Evolutionary conservation across 2,113 vertebrate genomes (phyloP), one percentile per base, ranked within the genome.

Genomic region (Pteropus alecto): DNA sequence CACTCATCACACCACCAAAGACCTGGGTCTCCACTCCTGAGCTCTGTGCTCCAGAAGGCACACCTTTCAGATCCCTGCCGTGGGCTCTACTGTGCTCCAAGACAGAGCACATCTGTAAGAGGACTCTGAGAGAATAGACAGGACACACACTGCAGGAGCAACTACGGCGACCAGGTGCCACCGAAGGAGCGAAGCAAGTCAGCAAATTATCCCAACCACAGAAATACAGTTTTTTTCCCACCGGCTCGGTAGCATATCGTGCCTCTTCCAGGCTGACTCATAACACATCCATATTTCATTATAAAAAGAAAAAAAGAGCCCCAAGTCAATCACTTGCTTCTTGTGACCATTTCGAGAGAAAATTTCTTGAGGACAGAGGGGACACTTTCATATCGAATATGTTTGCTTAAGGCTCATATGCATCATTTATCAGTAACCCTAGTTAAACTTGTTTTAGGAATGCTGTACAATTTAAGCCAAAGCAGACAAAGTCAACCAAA

Each of bases 381-480:
- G 41, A 30, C n/a, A 79, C 43, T 93, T 96, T 76, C 86, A 93
- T 41, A 93, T 18, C 56, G 77, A 93, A 61, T 51, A 35, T 16
- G n/a, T 70, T 41, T 90, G 46, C 87, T 93, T 76, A 48, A 88
- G 46, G 61, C 0, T 0, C n/a, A 30, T 18, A 10, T 2, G 26
- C 46, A 41, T 43, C 56, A 63, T 96, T 96, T 43, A 89, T 87
- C 77, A 87, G 35, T 1, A 0, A 81, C 81, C 13, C 1, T 87
- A 74, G 94, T 35, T 7, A 13, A 65, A 97, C 95, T 54, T 83
- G 46, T 94, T 84, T 93, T 93, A 41, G 22, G 96, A 97, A 90
- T 77, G 90, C 43, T 48, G 4, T 46, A 19, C 48, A 92, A 93
- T 79, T 14, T 24, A 94, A 90, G 71, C 77, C 0, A 93, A 67